These are phyloP conservation scores for Lota lota DNA, from an alignment of 2,113 vertebrate genomes.

Conservation along the genomic window DNA sequence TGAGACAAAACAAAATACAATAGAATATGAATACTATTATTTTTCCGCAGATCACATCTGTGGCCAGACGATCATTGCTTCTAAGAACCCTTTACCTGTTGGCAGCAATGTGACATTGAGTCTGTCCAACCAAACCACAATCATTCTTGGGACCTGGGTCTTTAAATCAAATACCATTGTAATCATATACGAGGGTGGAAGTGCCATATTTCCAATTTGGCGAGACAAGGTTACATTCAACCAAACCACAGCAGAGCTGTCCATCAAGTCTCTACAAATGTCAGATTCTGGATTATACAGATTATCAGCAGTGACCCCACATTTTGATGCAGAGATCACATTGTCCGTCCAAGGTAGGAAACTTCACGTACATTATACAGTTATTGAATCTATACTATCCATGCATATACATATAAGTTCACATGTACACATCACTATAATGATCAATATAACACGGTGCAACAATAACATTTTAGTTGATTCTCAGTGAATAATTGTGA, in stretches of 20 bases:
- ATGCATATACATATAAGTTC: background rate
- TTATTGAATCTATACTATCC: background rate
- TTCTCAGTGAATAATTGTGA: no score
- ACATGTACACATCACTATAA: background rate
- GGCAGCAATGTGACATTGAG: conserved; percentile 58
- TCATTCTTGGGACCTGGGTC: conserved; percentile 42
- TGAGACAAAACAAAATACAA: background rate
- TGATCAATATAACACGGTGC: no score
- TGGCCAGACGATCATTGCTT: conserved; percentile 30
- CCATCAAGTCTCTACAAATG: conserved; percentile 32
- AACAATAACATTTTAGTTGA: no score
- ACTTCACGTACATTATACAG: background rate
- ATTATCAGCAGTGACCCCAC: accelerated
- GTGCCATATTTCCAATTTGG: accelerated
- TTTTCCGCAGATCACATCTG: conserved; percentile 31
- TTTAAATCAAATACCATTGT: conserved; percentile 15
- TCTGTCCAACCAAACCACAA: accelerated
- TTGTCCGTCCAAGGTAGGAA: conserved; percentile 66
- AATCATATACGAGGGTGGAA: accelerated
- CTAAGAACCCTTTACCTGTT: conserved; percentile 45
- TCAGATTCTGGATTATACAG: conserved; percentile 52
- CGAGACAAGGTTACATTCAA: background rate
- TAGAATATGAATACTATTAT: background rate
- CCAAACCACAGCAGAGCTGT: conserved; percentile 9
- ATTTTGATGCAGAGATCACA: accelerated